A percentile compares a stretch with the other conserved stretches of the same genome.
Conservation (phyloP, 1,140 invertebrate genomes). For the Aphis gossypii region DNA sequence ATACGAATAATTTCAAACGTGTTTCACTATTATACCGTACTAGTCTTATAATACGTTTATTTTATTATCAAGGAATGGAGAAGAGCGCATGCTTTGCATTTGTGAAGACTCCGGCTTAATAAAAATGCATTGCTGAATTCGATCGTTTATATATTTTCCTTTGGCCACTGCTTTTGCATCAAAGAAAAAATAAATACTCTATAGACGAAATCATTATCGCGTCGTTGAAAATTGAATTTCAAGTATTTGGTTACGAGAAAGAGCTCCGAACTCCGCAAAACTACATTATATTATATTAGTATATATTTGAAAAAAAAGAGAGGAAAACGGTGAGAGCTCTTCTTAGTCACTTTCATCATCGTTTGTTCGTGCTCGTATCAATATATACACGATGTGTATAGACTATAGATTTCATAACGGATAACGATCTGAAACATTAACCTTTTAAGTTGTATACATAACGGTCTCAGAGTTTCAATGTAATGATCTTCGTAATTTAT, state of each 20-base stretch:
- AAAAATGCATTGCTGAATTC: not conserved
- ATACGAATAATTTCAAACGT: not conserved
- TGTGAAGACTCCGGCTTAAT: not conserved
- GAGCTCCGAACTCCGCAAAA: not conserved
- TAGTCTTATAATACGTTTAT: not conserved
- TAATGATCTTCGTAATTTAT: not conserved
- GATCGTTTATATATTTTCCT: not conserved
- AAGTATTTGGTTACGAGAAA: not conserved
- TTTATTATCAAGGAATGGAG: not conserved
- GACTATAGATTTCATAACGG: not conserved
- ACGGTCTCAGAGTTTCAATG: not conserved
- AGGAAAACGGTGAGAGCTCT: not conserved
- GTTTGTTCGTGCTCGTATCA: not conserved
- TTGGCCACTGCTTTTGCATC: not conserved
- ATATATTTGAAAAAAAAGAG: not conserved
- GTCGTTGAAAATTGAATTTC: conserved; percentile 19
- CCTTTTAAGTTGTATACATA: not conserved
- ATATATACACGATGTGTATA: not conserved
- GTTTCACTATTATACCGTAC: not conserved
- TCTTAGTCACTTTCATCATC: not conserved
- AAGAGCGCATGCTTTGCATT: not conserved
- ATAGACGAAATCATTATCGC: not conserved
- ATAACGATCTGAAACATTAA: conserved; percentile 6
- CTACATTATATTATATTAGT: not conserved
- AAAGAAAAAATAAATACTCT: not conserved